Conservation (phyloP, 2,888 invertebrate species). For the Ellobium chinense region DNA sequence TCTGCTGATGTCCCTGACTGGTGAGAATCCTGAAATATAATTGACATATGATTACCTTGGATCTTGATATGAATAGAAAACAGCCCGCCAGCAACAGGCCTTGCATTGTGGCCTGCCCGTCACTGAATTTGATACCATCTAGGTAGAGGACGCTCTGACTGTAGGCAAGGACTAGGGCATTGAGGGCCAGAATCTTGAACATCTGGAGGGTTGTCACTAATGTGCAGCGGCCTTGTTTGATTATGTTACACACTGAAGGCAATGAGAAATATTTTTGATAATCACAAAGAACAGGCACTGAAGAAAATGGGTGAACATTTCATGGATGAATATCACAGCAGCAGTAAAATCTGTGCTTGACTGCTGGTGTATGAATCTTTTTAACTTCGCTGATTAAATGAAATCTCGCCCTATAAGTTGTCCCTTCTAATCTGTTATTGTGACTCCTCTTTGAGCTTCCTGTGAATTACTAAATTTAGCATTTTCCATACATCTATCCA, state of each 20-base stretch:
- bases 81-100: conserved; percentile 96
- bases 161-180: conserved; percentile 98
- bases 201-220: conserved; percentile 99
- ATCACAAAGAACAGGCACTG: too few species aligned
- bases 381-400: too few species aligned
- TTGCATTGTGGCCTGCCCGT: conserved; percentile 98
- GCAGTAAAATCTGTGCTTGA: not conserved
- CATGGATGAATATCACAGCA: too few species aligned
- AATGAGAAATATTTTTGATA: not conserved
- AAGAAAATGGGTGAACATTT: too few species aligned
- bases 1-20: too few species aligned
- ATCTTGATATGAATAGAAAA: conserved; percentile 98
- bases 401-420: too few species aligned
- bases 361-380: too few species aligned
- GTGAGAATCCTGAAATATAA: too few species aligned
- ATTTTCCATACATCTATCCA: too few species aligned
- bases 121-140: conserved; percentile 98
- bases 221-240: conserved; percentile 99
- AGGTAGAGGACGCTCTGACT: conserved; percentile 98
- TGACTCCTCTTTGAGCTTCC: too few species aligned
- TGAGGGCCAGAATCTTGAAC: conserved; percentile 99
- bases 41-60: conserved; percentile 86
- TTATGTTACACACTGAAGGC: conserved; percentile 94
- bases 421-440: too few species aligned
- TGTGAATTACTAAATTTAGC: too few species aligned